Conservation (phyloP, 2,113 vertebrate species). For the Oryzias celebensis region DNA sequence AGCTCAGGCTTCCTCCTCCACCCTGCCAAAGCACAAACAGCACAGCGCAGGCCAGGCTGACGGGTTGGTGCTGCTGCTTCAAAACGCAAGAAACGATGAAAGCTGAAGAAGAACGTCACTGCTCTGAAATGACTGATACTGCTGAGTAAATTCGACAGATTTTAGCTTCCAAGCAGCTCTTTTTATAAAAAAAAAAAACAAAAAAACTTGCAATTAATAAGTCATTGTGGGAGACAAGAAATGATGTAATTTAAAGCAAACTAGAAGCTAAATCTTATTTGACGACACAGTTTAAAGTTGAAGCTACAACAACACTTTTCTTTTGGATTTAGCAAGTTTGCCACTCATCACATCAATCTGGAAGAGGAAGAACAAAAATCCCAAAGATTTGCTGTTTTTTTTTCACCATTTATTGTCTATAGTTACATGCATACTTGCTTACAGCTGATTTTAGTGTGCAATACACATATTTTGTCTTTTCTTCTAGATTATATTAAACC, state of each 20-base stretch:
- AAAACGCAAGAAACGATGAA: conserved; percentile 7
- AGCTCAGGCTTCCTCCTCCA: conserved; percentile 26
- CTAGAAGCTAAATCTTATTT: too few species aligned
- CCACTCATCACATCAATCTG: background rate
- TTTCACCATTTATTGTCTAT: conserved; percentile 74
- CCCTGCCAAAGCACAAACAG: conserved; percentile 27
- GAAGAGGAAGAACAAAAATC: background rate
- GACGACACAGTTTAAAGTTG: too few species aligned
- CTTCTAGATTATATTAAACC: conserved; percentile 56
- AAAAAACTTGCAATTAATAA: background rate
- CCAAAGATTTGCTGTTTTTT: conserved; percentile 23
- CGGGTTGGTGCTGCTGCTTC: background rate
- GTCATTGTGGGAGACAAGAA: background rate
- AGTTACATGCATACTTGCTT: conserved; percentile 77
- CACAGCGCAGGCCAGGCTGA: conserved; percentile 1
- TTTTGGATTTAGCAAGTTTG: background rate
- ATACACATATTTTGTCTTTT: conserved; percentile 59
- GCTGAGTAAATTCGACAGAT: conserved; percentile 3
- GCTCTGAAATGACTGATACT: conserved; percentile 1
- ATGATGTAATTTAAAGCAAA: too few species aligned
- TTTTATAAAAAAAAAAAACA: background rate
- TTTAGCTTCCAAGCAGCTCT: background rate
- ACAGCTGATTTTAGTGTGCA: conserved; percentile 70
- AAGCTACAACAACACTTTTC: too few species aligned
- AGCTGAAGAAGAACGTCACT: conserved; percentile 14